Base-by-base conservation (phyloP, 2,888 invertebrate genomes). In the Lithophane ornitopus region DNA sequence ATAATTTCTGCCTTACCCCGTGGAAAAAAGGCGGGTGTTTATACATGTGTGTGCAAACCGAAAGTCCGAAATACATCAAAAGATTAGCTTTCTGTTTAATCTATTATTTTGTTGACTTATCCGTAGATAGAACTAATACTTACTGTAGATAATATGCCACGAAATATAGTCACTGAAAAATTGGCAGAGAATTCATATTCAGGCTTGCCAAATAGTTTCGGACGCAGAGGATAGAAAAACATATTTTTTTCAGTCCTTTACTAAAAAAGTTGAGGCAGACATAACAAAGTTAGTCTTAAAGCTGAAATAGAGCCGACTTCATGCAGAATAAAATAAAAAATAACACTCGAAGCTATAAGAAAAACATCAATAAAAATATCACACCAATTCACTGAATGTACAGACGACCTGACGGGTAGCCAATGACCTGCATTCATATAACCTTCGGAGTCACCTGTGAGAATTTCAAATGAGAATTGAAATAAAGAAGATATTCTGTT, bases 351-450 rank as follows among this genome's bases (percentile, higher is more conserved):
- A 76, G 3, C 56, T 16, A 41, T 34, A 54, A 63, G 56, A 71
- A 68, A 73, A 52, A 63, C 16, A 69, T 73, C n/a, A 67, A 70
- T 44, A 73, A 59, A 9, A 62, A 68, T 61, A 54, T 39, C 70
- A 41, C 16, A 54, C 7, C 49, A 63, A 56, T 78, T 72, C 54
- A 70, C 9, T 74, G 62, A 61, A 58, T 39, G 22, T 49, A 28
- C 16, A 52, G 44, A 69, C 41, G 14, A 63, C 49, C 52, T n/a
- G 54, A 71, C 41, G 12, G n/a, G 78, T 19, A 54, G 28, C 11
- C n/a, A n/a, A 9, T 34, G 41, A 41, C n/a, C 62, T 79, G 70
- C 12, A 41, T 39, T 19, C 16, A 14, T 54, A 8, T 26, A 56
- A 69, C 56, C 28, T 34, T 49, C 3, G 14, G n/a, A 34, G 26